Conservation (phyloP, 1,140 invertebrate genomes). For the Chionoecetes opilio region DNA sequence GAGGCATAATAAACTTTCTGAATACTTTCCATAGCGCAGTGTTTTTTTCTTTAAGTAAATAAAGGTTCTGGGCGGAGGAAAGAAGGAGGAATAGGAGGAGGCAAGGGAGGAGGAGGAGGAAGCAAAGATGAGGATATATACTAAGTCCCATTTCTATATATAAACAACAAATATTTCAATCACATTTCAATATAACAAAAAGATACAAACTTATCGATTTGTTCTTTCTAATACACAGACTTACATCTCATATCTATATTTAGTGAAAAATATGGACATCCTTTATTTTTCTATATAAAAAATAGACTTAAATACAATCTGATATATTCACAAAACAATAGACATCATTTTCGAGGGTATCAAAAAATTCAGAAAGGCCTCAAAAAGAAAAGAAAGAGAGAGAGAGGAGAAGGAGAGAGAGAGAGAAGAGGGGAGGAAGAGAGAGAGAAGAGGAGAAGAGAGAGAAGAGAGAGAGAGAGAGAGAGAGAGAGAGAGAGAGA, state of each 20-base stretch:
- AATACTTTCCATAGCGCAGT: not conserved
- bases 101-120: not conserved
- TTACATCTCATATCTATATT: no score
- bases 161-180: no score
- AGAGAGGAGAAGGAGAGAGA: not conserved
- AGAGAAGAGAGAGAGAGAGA: not conserved
- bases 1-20: not conserved
- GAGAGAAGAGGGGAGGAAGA: not conserved
- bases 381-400: not conserved
- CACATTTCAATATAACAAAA: not conserved
- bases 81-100: not conserved
- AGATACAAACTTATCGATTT: no score
- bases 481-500: no score
- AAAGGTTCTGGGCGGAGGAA: not conserved
- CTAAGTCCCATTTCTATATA: no score
- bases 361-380: not conserved
- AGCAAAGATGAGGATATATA: not conserved
- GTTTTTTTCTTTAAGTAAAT: not conserved
- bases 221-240: no score
- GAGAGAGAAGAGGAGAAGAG: not conserved
- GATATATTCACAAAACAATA: no score
- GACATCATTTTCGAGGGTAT: not conserved
- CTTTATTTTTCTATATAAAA: not conserved
- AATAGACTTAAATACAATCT: no score
- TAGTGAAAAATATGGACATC: not conserved